Base-by-base conservation (phyloP, 2,113 vertebrate species). In the Halichoeres trimaculatus region DNA sequence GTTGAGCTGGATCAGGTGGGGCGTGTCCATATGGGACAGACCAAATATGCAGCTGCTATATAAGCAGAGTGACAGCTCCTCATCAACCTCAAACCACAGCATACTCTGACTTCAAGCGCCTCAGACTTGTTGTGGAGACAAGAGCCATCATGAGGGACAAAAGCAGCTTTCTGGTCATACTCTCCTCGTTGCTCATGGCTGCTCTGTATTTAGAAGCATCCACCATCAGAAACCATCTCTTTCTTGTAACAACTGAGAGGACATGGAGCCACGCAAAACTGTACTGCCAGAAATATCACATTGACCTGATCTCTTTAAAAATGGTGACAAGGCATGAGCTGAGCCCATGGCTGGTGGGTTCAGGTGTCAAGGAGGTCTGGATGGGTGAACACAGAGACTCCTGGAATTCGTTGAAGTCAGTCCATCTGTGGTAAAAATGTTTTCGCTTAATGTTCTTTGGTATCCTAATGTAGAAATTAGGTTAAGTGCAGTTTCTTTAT, bases 171-270 rank as follows among this genome's bases (percentile, higher is more conserved):
- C 3, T 55, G 24, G 10, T 88, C 11, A 16, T 23, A 17, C 10
- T 86, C 10, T 47, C 1, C 22, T 4, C 72, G 26, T 1, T 86
- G 11, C 6, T 83, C 0, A 40, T 35, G 0, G 8, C 35, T 36
- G 51, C 52, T 54, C 14, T 70, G 45, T 58, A 19, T 30, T 47
- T 60, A 11, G 23, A 74, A 17, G 48, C 67, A 19, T 4, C 3
- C 0, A 17, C 1, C 38, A 17, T 22, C n/a, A 0, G 1, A 1
- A 2, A 0, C 0, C 0, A 0, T 0, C 0, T 8, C 2, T 5
- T 10, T 6, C 35, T n/a, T 0, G 17, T 2, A 5, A 1, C 10
- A n/a, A 0, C 0, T 4, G 0, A 1, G 2, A 26, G 17, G 34
- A 77, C 0, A 20, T 88, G 82, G 84, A 16, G 3, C 5, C 4